phyloP scores from a whole-genome alignment of 2,888 invertebrate genomes.

The Hoplodrina blanda region DNA sequence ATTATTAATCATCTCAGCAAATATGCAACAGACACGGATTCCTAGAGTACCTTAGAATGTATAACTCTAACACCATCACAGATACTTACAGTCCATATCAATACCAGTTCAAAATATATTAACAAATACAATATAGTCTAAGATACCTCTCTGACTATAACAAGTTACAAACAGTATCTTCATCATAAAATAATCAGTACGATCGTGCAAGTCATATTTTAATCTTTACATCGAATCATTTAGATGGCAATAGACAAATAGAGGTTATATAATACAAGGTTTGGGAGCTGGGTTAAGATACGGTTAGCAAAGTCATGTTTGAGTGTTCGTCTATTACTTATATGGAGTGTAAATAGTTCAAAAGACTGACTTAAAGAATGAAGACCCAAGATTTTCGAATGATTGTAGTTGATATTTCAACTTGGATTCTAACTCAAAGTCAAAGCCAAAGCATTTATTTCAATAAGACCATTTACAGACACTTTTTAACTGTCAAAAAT shows the following conservation, averaged over 20 bases:
- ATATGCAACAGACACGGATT: slow-evolving; percentile 12
- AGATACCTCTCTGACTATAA: slow-evolving; percentile 40
- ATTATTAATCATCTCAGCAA: background rate
- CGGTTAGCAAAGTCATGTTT: slow-evolving; percentile 31
- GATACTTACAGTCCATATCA: slow-evolving; percentile 23
- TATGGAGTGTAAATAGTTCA: slow-evolving; percentile 11
- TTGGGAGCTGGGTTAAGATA: slow-evolving; percentile 51
- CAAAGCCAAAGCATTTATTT: no score
- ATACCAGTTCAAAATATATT: slow-evolving; percentile 31
- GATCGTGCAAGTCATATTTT: slow-evolving; percentile 66
- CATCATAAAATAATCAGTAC: slow-evolving; percentile 62
- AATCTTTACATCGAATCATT: slow-evolving; percentile 60
- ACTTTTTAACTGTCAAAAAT: no score
- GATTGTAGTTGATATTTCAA: background rate
- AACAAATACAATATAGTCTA: slow-evolving; percentile 36
- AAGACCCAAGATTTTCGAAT: background rate
- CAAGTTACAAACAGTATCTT: slow-evolving; percentile 55
- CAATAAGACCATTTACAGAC: no score
- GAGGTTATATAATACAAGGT: slow-evolving; percentile 54
- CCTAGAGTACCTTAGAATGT: background rate
- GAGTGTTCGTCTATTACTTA: slow-evolving; percentile 17
- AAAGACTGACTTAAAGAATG: background rate
- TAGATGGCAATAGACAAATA: slow-evolving; percentile 59
- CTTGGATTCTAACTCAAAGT: background rate
- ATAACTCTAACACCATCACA: background rate